Evolutionary conservation across 1,140 invertebrate species (phyloP).

Genomic region (Philaenus spumarius): DNA sequence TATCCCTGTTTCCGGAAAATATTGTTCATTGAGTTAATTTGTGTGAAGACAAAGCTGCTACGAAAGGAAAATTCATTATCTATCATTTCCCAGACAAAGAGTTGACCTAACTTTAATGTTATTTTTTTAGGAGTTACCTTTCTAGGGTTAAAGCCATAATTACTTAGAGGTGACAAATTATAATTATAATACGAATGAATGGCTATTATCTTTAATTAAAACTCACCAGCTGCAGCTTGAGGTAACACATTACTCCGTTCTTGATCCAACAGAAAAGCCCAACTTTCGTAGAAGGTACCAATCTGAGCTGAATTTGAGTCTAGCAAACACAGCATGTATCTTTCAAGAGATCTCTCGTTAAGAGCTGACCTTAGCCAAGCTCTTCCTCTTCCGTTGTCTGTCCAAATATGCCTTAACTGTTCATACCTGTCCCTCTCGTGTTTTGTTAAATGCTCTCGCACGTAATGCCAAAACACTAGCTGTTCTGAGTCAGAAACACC

Average conservation of each 20-base stretch:
- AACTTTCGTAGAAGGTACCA: conserved; percentile 70
- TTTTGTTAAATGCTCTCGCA: conserved; percentile 66
- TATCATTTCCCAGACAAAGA: no score
- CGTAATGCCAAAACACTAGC: conserved; percentile 58
- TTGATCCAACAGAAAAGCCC: conserved; percentile 70
- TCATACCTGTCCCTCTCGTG: conserved; percentile 82
- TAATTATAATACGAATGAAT: no score
- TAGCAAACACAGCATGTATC: conserved; percentile 71
- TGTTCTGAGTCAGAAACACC: conserved; percentile 19
- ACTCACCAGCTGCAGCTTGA: conserved; percentile 70
- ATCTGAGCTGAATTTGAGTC: conserved; percentile 27
- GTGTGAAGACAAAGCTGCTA: no score
- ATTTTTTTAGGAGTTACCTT: no score
- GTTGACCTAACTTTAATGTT: no score
- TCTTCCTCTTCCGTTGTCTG: conserved; percentile 71
- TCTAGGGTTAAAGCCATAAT: no score
- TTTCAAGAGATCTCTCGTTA: conserved; percentile 83
- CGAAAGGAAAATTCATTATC: no score
- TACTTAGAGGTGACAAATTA: no score
- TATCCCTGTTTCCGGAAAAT: no score
- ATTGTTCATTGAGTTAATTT: no score
- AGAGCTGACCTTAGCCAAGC: conserved; percentile 80
- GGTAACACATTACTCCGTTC: conserved; percentile 68
- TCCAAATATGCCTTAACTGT: conserved; percentile 70
- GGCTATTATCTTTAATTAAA: no score